Base-by-base conservation (phyloP, 1,140 invertebrate genomes). In the Tetramorium alpestre region DNA sequence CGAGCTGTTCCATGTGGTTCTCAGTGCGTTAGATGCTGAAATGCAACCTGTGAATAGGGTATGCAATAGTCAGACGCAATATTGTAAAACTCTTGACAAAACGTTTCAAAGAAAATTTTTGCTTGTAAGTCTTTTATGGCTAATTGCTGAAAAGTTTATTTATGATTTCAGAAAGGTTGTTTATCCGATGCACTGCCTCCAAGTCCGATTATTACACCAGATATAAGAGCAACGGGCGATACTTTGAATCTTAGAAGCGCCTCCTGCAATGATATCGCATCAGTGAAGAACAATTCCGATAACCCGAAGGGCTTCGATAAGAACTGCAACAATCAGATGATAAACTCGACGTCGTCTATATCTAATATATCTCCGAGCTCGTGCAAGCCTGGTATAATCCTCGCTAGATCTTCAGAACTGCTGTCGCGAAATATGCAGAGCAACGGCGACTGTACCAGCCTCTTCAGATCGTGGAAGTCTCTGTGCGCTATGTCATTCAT, bases 1-100 rank as follows among this genome's bases (percentile, higher is more conserved):
- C 94, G 98, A 99, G 94, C 94, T 99, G 65, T 97, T 99, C 86
- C 98, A 99, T 95, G 97, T 98, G 16, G 94, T 99, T 88, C 96
- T 98, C 13, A 97, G 97, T 41, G 98, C 98, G 44, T 95, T 99
- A 25, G 98, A 98, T 94, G 97, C 98, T 94, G 98, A 99, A 95
- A 96, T 97, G 18, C 95, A 96, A 75, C 95, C 95, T 54, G 91
- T 95, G 18, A 96, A 95, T 92, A 96, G 96, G 93, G 97, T 97
- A 94, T 38, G 60, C 22, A 22, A 72, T 56, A 44, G 22, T 60
- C 0, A 16, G n/a, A 47, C 0, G 47, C 7, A 44, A 16, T 22
- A 51, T 13, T 82, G 3, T 54, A 18, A 41, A 54, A 49, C 22
- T 73, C 28, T 44, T 1, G 8, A 44, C 41, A 10, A 44, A 44